These are phyloP conservation scores for Rhineura floridana DNA, from an alignment of 2,113 vertebrate genomes.

Conservation along the genomic window DNA sequence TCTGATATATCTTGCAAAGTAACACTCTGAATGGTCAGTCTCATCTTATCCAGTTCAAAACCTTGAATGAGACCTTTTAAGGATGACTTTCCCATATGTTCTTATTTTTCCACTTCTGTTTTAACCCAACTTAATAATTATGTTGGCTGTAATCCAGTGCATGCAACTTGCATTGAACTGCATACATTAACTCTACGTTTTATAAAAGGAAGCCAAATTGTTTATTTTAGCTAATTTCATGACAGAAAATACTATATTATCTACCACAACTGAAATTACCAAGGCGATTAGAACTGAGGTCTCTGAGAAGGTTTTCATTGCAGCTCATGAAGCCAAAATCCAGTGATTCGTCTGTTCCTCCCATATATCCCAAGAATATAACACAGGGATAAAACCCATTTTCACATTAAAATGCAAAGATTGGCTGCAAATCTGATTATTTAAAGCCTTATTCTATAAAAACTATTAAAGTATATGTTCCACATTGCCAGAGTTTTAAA, in stretches of 20 bases:
- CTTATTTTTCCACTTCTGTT: slow-evolving; percentile 60
- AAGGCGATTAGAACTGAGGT: not conserved
- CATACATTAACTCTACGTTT: slow-evolving; percentile 34
- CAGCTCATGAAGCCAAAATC: slow-evolving; percentile 37
- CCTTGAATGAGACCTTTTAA: slow-evolving; percentile 62
- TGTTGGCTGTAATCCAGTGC: not conserved
- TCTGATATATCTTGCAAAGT: not conserved
- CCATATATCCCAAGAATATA: slow-evolving; percentile 32
- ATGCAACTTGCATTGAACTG: slow-evolving; percentile 18
- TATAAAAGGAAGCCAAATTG: slow-evolving; percentile 15
- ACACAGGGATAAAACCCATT: slow-evolving; percentile 50
- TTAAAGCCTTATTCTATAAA: slow-evolving; percentile 30
- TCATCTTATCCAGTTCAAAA: slow-evolving; percentile 55
- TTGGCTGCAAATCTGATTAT: slow-evolving; percentile 46
- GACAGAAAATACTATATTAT: slow-evolving; percentile 12
- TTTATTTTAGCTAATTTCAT: slow-evolving; percentile 10
- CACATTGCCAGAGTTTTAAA: slow-evolving; percentile 32
- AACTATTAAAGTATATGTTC: slow-evolving; percentile 36
- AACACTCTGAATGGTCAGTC: slow-evolving; percentile 37
- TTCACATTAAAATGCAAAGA: slow-evolving; percentile 58
- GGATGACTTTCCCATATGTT: slow-evolving; percentile 40
- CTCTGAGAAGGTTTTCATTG: slow-evolving; percentile 9
- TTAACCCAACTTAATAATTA: slow-evolving; percentile 45
- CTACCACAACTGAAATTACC: not conserved
- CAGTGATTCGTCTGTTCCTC: slow-evolving; percentile 35